These are phyloP conservation scores for Sciurus vulgaris DNA, from an alignment of 2,797 vertebrate species.

Conservation along the genomic window DNA sequence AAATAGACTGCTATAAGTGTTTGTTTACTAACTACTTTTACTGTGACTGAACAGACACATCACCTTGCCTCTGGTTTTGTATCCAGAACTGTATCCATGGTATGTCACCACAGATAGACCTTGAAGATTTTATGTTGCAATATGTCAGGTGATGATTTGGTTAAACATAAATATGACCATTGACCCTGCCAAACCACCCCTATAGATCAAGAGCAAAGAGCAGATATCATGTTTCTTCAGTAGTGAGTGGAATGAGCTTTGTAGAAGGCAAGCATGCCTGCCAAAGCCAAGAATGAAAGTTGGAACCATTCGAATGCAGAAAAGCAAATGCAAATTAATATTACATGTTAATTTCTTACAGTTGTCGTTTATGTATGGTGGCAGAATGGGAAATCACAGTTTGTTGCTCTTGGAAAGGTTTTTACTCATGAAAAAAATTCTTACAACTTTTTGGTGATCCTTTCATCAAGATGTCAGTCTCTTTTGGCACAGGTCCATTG, in stretches of 20 bases:
- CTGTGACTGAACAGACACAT: background rate
- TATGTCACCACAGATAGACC: background rate
- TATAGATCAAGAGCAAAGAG: constrained; percentile 69
- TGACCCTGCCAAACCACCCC: constrained; percentile 69
- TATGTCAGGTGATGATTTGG: constrained; percentile 77
- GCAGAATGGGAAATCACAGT: constrained; percentile 49
- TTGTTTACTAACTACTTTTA: constrained; percentile 51
- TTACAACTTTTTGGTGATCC: constrained; percentile 64
- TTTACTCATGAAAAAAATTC: constrained; percentile 73
- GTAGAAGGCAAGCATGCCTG: constrained; percentile 44
- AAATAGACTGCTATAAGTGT: background rate
- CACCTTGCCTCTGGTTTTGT: background rate
- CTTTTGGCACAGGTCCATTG: constrained; percentile 78
- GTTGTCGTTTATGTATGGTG: constrained; percentile 68
- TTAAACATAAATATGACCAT: constrained; percentile 78
- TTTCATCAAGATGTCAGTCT: constrained; percentile 78
- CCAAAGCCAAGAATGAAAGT: constrained; percentile 63
- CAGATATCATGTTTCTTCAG: constrained; percentile 57
- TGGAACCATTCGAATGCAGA: constrained; percentile 60
- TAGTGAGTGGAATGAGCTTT: constrained; percentile 73
- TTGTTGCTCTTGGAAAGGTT: constrained; percentile 72
- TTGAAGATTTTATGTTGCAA: constrained; percentile 48
- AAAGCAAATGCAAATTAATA: constrained; percentile 65
- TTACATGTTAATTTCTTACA: constrained; percentile 50
- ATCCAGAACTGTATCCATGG: background rate